phyloP scores from a whole-genome alignment of 2,797 vertebrate species.

The Sarcophilus harrisii region DNA sequence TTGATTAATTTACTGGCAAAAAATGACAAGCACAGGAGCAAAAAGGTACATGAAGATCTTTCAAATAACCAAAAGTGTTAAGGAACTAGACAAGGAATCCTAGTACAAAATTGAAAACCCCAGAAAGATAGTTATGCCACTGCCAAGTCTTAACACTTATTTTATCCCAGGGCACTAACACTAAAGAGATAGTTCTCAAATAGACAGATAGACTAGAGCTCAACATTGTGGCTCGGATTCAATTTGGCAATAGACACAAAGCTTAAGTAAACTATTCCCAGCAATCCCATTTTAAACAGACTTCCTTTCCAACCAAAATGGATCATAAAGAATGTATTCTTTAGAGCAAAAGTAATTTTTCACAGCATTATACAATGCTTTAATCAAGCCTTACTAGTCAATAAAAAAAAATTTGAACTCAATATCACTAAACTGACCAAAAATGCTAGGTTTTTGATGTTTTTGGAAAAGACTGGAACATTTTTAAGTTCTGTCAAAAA shows the following conservation, averaged over 20 bases:
- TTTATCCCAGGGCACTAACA: neutral
- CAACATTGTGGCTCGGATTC: neutral
- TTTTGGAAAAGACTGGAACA: neutral
- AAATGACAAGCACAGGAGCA: neutral
- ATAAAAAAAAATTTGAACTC: neutral
- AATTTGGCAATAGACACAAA: neutral
- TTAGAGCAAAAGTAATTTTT: neutral
- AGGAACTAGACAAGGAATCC: neutral
- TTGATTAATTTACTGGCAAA: neutral
- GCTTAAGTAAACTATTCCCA: neutral
- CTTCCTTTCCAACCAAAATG: neutral
- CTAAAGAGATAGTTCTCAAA: neutral
- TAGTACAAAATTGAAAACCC: neutral
- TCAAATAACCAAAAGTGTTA: neutral
- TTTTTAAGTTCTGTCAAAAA: conserved; percentile 36
- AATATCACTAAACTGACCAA: neutral
- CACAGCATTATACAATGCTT: neutral
- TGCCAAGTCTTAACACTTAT: neutral
- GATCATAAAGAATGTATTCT: neutral
- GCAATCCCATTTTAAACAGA: neutral
- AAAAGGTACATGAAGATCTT: neutral
- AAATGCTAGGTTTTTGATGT: neutral
- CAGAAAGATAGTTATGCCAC: neutral
- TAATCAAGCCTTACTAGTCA: neutral
- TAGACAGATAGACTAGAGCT: neutral